phyloP scores from a whole-genome alignment of 1,140 invertebrate species.

The Cyrtorhinus lividipennis region DNA sequence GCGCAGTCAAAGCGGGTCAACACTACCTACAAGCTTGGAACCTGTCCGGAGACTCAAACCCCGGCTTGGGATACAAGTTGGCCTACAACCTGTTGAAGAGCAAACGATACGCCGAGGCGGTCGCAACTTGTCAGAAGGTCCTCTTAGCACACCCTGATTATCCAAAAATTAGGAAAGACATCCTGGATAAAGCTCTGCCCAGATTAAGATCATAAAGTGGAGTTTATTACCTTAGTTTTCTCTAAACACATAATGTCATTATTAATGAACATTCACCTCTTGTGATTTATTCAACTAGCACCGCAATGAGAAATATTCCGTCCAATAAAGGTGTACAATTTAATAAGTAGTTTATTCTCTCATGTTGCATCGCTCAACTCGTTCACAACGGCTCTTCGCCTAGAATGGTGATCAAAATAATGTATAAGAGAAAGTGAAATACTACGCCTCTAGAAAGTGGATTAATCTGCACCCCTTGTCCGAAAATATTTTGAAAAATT shows the following conservation, averaged over 20 bases:
- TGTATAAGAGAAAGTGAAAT: no score
- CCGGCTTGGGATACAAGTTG: slow-evolving; percentile 78
- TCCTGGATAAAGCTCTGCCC: slow-evolving; percentile 82
- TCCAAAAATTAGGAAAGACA: slow-evolving; percentile 80
- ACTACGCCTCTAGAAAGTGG: no score
- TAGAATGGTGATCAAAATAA: no score
- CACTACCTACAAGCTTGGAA: slow-evolving; percentile 51
- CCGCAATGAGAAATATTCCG: no score
- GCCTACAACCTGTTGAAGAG: slow-evolving; percentile 84
- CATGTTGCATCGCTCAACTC: no score
- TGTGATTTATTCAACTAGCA: no score
- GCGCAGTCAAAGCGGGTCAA: slow-evolving; percentile 52
- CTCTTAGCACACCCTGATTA: slow-evolving; percentile 72
- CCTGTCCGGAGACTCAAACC: slow-evolving; percentile 68
- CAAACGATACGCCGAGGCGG: slow-evolving; percentile 73
- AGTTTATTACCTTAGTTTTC: not conserved
- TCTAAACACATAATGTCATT: not conserved
- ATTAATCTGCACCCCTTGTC: no score
- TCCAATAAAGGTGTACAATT: no score
- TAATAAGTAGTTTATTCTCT: no score
- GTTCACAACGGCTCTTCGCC: no score
- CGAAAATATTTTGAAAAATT: no score
- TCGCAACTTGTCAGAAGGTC: slow-evolving; percentile 72
- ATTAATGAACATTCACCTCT: not conserved
- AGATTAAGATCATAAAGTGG: slow-evolving; percentile 53